Conservation (phyloP, 2,888 invertebrate genomes). For the Rhyacophila evoluta region DNA sequence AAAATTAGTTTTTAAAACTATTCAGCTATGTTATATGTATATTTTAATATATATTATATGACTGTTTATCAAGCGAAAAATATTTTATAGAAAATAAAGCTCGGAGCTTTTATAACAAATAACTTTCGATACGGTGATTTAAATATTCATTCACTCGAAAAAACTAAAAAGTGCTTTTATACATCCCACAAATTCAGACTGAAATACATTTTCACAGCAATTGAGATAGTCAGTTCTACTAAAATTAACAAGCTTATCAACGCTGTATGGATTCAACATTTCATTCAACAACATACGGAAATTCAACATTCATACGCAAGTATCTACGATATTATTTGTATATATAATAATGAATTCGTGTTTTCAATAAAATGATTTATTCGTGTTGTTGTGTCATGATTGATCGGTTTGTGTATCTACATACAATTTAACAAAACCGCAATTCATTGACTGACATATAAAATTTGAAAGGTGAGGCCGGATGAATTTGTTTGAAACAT, state of each 20-base stretch:
- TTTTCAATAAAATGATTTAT: neutral
- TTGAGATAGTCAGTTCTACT: neutral
- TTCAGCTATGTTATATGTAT: too few relatives aligned
- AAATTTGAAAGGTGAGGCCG: neutral
- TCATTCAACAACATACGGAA: neutral
- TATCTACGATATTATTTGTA: neutral
- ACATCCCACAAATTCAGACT: neutral
- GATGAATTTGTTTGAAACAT: neutral
- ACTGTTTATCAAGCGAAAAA: too few relatives aligned
- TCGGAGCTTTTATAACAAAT: neutral
- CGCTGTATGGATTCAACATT: neutral
- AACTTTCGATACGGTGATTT: neutral
- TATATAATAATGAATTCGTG: neutral
- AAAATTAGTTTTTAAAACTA: too few relatives aligned
- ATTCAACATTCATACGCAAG: neutral
- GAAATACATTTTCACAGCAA: neutral
- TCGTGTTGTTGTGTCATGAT: neutral
- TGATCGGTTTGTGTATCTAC: neutral
- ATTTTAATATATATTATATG: too few relatives aligned
- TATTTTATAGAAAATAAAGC: too few relatives aligned
- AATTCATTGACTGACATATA: neutral
- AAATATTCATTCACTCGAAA: neutral
- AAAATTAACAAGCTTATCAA: neutral
- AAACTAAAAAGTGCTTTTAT: neutral
- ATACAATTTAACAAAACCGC: neutral